These are phyloP conservation scores for Mus pahari DNA, from an alignment of 2,113 vertebrate genomes.

Conservation along the genomic window DNA sequence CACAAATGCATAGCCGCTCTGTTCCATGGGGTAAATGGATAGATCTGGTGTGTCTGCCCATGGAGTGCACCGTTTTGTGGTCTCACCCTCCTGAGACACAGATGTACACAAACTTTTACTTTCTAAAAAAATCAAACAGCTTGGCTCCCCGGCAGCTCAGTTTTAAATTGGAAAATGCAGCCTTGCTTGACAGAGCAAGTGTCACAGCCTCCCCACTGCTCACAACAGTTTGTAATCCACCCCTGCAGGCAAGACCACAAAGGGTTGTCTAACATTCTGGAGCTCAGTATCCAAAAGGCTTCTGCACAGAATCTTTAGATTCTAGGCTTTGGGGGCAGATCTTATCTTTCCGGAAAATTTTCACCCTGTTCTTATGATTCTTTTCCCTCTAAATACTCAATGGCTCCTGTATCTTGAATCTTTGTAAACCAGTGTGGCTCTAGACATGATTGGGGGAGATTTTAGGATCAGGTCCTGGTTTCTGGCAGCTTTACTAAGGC, in stretches of 20 bases:
- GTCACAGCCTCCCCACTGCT: conserved; percentile 52
- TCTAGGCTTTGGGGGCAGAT: not conserved
- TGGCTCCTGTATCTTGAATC: not conserved
- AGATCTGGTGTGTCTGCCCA: not conserved
- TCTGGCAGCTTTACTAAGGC: not conserved
- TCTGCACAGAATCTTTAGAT: not conserved
- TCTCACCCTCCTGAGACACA: not conserved
- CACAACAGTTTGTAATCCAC: conserved; percentile 58
- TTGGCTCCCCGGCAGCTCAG: conserved; percentile 60
- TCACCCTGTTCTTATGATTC: not conserved
- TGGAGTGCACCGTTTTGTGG: accelerated
- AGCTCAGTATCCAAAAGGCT: not conserved
- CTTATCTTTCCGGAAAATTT: conserved; percentile 12
- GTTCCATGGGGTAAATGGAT: not conserved
- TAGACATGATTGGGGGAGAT: not conserved
- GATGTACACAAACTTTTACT: not conserved
- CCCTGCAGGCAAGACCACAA: conserved; percentile 61
- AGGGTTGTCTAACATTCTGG: conserved; percentile 47
- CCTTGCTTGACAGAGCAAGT: conserved; percentile 62
- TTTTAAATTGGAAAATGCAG: conserved; percentile 77
- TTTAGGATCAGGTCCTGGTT: not conserved
- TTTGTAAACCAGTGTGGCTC: not conserved
- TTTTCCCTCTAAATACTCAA: conserved; percentile 34
- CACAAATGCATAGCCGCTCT: not conserved
- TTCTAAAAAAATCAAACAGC: conserved; percentile 45